A percentile compares a stretch with the other conserved stretches of the same genome.
These are phyloP conservation scores for Myrmecophaga tridactyla DNA, from an alignment of 2,113 vertebrate species.

Conservation along the genomic window DNA sequence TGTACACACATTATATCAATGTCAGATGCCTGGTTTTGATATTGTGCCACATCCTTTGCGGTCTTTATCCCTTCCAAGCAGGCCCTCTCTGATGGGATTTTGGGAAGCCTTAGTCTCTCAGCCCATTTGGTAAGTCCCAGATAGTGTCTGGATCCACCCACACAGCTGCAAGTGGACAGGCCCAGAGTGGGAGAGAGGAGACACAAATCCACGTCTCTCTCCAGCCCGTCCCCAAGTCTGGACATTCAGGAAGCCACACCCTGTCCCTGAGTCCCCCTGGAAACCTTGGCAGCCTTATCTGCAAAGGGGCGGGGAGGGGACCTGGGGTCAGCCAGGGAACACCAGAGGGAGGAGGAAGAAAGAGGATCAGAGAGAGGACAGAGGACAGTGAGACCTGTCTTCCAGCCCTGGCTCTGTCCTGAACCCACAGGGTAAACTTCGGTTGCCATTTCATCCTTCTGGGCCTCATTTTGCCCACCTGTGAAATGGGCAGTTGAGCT, in stretches of 20 bases:
- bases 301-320: neutral
- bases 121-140: conserved; percentile 24
- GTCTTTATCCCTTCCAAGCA: neutral
- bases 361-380: neutral
- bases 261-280: conserved; percentile 61
- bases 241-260: conserved; percentile 66
- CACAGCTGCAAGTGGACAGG: conserved; percentile 26
- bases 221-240: conserved; percentile 56
- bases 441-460: neutral
- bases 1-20: accelerated
- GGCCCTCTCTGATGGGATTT: conserved; percentile 25
- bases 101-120: conserved; percentile 13
- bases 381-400: neutral
- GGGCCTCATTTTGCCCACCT: conserved; percentile 15
- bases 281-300: conserved; percentile 66
- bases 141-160: conserved; percentile 44
- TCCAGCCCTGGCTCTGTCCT: neutral
- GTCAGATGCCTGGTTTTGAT: neutral
- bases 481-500: neutral
- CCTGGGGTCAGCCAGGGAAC: conserved; percentile 16
- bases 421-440: neutral
- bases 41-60: neutral
- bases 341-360: neutral
- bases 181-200: neutral
- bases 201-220: neutral